Conservation (phyloP, 1,140 invertebrate genomes). For the Homalodisca vitripennis region DNA sequence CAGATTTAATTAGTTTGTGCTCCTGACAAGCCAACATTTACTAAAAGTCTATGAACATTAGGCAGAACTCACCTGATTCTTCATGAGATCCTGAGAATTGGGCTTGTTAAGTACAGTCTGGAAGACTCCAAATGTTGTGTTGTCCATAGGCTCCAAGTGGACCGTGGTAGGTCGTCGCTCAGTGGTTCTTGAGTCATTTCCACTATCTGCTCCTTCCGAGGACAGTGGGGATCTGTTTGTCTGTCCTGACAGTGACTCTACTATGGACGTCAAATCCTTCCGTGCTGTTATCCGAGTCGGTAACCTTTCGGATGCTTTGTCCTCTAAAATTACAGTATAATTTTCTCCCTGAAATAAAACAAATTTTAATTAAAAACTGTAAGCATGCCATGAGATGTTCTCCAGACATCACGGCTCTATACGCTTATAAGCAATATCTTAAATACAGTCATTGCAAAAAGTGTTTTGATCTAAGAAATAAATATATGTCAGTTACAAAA, state of each 20-base stretch:
- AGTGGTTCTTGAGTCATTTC: constrained; percentile 18
- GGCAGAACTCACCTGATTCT: constrained; percentile 30
- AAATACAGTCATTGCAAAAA: no score
- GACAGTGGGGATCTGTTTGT: constrained; percentile 10
- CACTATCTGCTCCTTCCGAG: constrained; percentile 25
- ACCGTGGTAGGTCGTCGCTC: constrained; percentile 42
- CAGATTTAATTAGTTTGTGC: no score
- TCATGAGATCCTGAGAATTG: constrained; percentile 33
- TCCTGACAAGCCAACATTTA: no score
- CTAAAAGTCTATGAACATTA: not conserved
- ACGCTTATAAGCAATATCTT: no score
- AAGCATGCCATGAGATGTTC: no score
- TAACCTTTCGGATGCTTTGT: constrained; percentile 20
- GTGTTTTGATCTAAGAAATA: no score
- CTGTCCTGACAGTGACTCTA: constrained; percentile 51
- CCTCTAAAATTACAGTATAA: constrained; percentile 34
- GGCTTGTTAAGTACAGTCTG: constrained; percentile 47
- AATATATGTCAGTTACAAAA: no score
- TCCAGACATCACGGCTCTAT: no score
- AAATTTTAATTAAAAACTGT: no score
- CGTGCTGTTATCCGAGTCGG: constrained; percentile 46
- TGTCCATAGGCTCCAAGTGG: constrained; percentile 52
- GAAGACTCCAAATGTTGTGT: constrained; percentile 52
- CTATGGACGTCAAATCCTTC: constrained; percentile 58
- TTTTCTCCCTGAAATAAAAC: constrained; percentile 34